Evolutionary conservation across 2,113 vertebrate species (phyloP).

Genomic region (Ardeotis arabs): DNA sequence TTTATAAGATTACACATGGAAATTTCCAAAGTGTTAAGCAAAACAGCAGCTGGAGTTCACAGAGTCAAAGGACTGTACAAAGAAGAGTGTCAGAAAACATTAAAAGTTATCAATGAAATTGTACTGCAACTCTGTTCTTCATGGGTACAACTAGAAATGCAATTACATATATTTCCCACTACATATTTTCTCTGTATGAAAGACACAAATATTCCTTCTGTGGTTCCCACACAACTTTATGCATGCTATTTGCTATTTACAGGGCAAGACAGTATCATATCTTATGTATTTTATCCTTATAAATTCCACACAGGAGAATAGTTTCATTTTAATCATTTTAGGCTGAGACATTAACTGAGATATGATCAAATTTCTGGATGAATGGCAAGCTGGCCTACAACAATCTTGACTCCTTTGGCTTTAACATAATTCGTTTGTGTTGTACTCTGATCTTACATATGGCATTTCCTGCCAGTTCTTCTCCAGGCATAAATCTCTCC

Average conservation of each 20-base stretch:
- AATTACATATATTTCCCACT: not conserved
- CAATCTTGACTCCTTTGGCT: not conserved
- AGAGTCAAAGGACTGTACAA: not conserved
- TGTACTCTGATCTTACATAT: not conserved
- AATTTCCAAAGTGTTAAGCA: not conserved
- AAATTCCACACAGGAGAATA: not conserved
- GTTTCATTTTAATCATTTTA: not conserved
- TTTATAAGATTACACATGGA: not conserved
- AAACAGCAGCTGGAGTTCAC: not conserved
- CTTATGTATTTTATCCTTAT: not conserved
- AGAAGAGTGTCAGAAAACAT: not conserved
- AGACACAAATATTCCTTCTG: not conserved
- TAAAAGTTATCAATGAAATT: not conserved
- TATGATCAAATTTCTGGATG: not conserved
- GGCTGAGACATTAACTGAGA: not conserved
- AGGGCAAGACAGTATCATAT: not conserved
- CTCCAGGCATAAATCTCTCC: not conserved
- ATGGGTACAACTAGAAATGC: not conserved
- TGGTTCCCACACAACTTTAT: not conserved
- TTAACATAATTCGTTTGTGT: not conserved
- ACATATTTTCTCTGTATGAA: not conserved
- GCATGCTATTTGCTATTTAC: not conserved
- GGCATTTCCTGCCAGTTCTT: not conserved
- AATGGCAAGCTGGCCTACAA: not conserved
- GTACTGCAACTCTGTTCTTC: not conserved